These are phyloP conservation scores for Amniataba percoides DNA, from an alignment of 2,797 vertebrate genomes.

Conservation along the genomic window DNA sequence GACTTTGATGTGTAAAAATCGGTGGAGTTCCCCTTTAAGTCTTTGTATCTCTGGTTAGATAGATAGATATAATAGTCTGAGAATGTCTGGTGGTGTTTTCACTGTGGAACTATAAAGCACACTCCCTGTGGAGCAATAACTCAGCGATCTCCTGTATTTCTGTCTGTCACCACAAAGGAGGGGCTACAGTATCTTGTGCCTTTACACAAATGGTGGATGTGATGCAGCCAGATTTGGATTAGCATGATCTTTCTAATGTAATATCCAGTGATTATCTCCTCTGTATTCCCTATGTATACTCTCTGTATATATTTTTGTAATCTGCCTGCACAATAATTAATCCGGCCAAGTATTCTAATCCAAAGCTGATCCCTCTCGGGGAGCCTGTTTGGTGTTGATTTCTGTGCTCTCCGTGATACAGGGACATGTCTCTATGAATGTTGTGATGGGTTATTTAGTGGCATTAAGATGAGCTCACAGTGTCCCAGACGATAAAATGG, in stretches of 20 bases:
- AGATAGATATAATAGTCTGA: constrained; percentile 34
- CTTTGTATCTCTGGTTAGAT: constrained; percentile 4
- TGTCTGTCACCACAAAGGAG: constrained; percentile 73
- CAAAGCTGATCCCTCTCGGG: constrained; percentile 65
- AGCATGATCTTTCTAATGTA: constrained; percentile 74
- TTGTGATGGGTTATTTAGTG: constrained; percentile 55
- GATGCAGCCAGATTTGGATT: constrained; percentile 64
- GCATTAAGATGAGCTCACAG: constrained; percentile 59
- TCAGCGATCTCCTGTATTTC: constrained; percentile 67
- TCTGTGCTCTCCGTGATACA: constrained; percentile 28
- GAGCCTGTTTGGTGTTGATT: constrained; percentile 56
- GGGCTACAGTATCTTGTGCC: constrained; percentile 76
- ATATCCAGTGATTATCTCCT: constrained; percentile 55
- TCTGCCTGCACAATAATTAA: constrained; percentile 81
- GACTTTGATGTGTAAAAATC: neutral
- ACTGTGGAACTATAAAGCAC: constrained; percentile 75
- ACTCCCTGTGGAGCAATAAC: constrained; percentile 68
- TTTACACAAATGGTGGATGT: constrained; percentile 74
- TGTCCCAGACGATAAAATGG: constrained; percentile 33
- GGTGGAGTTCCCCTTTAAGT: constrained; percentile 24
- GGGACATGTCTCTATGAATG: constrained; percentile 60
- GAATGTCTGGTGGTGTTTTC: constrained; percentile 52
- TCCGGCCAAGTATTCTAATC: constrained; percentile 82
- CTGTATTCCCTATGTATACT: constrained; percentile 67
- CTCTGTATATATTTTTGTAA: constrained; percentile 79